Conservation (phyloP, 1,140 invertebrate genomes). For the Gyrodactylus bullatarudis region DNA sequence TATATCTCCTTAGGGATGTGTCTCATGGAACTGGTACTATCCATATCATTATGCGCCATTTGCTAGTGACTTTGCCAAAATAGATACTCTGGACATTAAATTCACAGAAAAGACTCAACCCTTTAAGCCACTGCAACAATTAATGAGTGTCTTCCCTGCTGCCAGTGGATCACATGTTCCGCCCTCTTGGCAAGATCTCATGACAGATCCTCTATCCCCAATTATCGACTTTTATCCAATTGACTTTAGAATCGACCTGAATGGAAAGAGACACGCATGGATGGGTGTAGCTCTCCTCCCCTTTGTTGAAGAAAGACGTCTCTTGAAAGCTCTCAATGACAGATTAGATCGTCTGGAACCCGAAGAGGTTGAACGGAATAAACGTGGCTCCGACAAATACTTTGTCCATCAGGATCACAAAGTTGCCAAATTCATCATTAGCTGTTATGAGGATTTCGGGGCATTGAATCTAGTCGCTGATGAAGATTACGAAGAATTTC, state of each 20-base stretch:
- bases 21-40: constrained; percentile 98
- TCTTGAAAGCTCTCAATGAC: constrained; percentile 47
- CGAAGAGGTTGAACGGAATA: constrained; percentile 31
- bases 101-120: constrained; percentile 59
- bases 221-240: constrained; percentile 97
- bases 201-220: constrained; percentile 55
- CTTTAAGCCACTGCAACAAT: constrained; percentile 75
- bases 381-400: constrained; percentile 37
- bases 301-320: constrained; percentile 68
- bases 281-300: constrained; percentile 79
- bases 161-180: constrained; percentile 73
- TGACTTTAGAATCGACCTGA: constrained; percentile 73
- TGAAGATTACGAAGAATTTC: constrained; percentile 19
- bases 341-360: constrained; percentile 41
- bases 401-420: constrained; percentile 36
- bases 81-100: constrained; percentile 41
- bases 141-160: constrained; percentile 96
- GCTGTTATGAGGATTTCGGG: constrained; percentile 25
- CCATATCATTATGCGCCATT: constrained; percentile 99
- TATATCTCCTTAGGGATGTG: constrained; percentile 48
- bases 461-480: constrained; percentile 19
- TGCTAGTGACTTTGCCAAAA: constrained; percentile 83
- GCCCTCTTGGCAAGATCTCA: constrained; percentile 56
- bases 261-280: constrained; percentile 98
- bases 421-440: constrained; percentile 32